Percentiles rank a stretch among this genome's conserved stretches.
phyloP scores from a whole-genome alignment of 2,888 invertebrate species.

The Branchellion lobata region DNA sequence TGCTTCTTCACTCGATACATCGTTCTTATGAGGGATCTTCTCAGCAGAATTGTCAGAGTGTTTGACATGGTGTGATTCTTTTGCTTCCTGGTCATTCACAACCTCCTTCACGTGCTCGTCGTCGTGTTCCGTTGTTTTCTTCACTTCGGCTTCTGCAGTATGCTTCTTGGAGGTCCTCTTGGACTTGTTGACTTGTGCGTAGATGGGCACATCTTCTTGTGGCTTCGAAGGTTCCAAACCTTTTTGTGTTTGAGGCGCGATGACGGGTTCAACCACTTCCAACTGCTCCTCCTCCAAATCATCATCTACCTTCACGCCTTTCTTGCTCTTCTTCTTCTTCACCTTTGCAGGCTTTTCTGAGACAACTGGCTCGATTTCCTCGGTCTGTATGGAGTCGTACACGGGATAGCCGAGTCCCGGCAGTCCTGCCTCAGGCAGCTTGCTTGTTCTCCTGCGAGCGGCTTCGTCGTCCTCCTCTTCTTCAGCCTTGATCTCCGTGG shows the following conservation, averaged over 20 bases:
- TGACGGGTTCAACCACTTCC: not conserved
- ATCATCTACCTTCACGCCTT: not conserved
- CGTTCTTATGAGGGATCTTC: not conserved
- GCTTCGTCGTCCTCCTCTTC: slow-evolving; percentile 1
- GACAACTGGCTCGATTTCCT: not conserved
- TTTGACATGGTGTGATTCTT: not conserved
- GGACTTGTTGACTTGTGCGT: slow-evolving; percentile 22
- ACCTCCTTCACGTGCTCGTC: not conserved
- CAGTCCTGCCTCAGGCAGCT: not conserved
- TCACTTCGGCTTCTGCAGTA: not conserved
- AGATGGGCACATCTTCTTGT: slow-evolving; percentile 15
- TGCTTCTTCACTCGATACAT: not conserved
- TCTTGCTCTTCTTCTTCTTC: slow-evolving; percentile 18
- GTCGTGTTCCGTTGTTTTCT: not conserved
- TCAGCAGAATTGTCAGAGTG: too few species aligned
- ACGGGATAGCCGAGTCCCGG: not conserved
- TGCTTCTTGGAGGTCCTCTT: not conserved
- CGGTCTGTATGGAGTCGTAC: slow-evolving; percentile 8
- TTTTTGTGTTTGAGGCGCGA: not conserved
- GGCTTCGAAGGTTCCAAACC: not conserved
- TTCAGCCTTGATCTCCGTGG: not conserved
- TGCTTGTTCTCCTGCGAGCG: not conserved
- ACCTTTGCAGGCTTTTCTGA: not conserved
- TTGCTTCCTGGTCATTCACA: not conserved
- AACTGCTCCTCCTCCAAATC: not conserved